phyloP scores from a whole-genome alignment of 2,113 vertebrate genomes.

The Coreoperca whiteheadi region DNA sequence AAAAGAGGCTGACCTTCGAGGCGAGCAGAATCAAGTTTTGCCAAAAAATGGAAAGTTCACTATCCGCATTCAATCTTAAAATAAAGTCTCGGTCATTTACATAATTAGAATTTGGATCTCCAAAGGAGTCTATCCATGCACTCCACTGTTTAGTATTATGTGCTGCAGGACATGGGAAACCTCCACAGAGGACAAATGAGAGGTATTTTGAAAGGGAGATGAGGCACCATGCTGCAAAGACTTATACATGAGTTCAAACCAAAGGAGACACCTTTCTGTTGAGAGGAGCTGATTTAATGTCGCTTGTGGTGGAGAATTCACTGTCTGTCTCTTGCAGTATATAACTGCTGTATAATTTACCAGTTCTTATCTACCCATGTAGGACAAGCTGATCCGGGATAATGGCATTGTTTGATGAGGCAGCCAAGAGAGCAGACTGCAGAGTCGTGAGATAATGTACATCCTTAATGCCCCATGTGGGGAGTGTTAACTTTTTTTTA shows the following conservation, averaged over 20 bases:
- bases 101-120: conserved; percentile 75
- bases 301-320: conserved; percentile 59
- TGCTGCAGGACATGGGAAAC: conserved; percentile 62
- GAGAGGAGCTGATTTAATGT: conserved; percentile 65
- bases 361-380: conserved; percentile 65
- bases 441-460: conserved; percentile 55
- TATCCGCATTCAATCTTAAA: conserved; percentile 74
- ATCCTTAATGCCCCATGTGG: conserved; percentile 29
- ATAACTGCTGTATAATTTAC: conserved; percentile 70
- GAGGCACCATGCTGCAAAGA: conserved; percentile 55
- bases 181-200: conserved; percentile 63
- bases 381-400: conserved; percentile 62
- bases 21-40: conserved; percentile 56
- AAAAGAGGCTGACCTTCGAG: conserved; percentile 69
- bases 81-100: conserved; percentile 71
- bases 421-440: conserved; percentile 54
- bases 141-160: conserved; percentile 62
- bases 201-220: conserved; percentile 71
- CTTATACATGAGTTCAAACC: conserved; percentile 59
- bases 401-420: conserved; percentile 72
- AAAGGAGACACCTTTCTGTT: conserved; percentile 59
- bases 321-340: conserved; percentile 46
- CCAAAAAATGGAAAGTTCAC: conserved; percentile 59
- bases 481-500: not conserved
- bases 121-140: conserved; percentile 45